Percentiles rank a stretch among this genome's conserved stretches.
Evolutionary conservation across 1,140 invertebrate genomes (phyloP).

Genomic region (Cotesia vestalis): DNA sequence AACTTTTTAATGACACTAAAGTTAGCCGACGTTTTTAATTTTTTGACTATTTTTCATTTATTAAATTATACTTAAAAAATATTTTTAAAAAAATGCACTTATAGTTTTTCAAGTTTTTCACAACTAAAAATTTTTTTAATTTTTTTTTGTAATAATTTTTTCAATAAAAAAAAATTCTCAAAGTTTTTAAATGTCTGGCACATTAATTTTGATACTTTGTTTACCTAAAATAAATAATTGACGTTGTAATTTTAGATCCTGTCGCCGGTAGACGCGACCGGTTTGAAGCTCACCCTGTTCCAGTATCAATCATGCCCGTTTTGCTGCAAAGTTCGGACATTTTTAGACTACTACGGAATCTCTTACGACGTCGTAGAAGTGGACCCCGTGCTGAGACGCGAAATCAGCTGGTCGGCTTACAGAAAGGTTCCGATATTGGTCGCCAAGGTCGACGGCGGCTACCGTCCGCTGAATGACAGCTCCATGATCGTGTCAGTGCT

Average conservation of each 20-base stretch:
- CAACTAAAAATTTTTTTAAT: too few relatives aligned
- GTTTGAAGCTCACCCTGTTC: slow-evolving; percentile 87
- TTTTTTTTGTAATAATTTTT: too few relatives aligned
- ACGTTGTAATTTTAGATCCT: slow-evolving; percentile 64
- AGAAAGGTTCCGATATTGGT: slow-evolving; percentile 97
- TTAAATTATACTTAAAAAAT: too few relatives aligned
- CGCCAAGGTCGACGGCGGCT: slow-evolving; percentile 76
- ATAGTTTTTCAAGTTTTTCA: too few relatives aligned
- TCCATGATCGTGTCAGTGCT: slow-evolving; percentile 92
- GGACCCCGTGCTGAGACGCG: slow-evolving; percentile 88
- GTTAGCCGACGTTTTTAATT: too few relatives aligned
- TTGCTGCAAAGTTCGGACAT: slow-evolving; percentile 94
- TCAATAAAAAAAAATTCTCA: too few relatives aligned
- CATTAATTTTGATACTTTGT: too few relatives aligned
- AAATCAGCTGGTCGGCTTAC: slow-evolving; percentile 93
- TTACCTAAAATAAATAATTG: too few relatives aligned
- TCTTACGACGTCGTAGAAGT: slow-evolving; percentile 98
- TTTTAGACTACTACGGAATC: slow-evolving; percentile 92
- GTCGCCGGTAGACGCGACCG: slow-evolving; percentile 74
- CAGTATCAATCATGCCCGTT: slow-evolving; percentile 99
- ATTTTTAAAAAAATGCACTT: too few relatives aligned
- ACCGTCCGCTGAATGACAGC: slow-evolving; percentile 91
- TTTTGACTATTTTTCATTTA: too few relatives aligned
- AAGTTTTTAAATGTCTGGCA: too few relatives aligned
- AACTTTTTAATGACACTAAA: too few relatives aligned